Conservation (phyloP, 2,113 vertebrate genomes). For the Atractosteus spatula region DNA sequence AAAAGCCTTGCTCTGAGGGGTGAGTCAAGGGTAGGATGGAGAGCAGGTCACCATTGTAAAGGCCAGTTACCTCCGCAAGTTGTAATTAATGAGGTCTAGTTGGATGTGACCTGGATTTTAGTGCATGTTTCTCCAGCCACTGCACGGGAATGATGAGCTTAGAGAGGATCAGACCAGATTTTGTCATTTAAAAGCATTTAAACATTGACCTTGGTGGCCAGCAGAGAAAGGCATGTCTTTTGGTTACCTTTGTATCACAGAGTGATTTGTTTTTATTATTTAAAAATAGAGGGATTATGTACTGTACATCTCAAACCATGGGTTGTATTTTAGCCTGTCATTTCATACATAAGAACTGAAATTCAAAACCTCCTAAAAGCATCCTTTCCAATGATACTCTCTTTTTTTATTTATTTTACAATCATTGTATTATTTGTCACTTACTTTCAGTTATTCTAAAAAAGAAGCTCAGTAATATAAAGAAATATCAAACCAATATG, state of each 20-base stretch:
- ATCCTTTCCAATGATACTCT: no score
- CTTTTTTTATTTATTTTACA: no score
- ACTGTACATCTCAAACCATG: no score
- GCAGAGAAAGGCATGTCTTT: constrained; percentile 4
- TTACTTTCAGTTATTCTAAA: no score
- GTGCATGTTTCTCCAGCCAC: not conserved
- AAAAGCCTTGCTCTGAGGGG: not conserved
- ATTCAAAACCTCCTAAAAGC: no score
- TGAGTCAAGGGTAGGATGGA: not conserved
- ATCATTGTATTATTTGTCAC: no score
- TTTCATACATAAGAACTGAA: no score
- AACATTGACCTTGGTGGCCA: constrained; percentile 6
- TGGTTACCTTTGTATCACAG: not conserved
- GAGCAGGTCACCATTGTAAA: not conserved
- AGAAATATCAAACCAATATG: no score
- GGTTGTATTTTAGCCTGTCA: no score
- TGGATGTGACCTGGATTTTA: constrained; percentile 13
- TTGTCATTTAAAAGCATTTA: constrained; percentile 10
- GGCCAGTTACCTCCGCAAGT: constrained; percentile 3
- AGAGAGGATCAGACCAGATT: constrained; percentile 2
- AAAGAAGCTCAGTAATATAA: no score
- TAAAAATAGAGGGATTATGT: no score
- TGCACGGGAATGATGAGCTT: constrained; percentile 14
- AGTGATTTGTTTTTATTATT: not conserved
- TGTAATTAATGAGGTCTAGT: constrained; percentile 11